Evolutionary conservation across 1,140 invertebrate genomes (phyloP).

Genomic region (Forficula auricularia): DNA sequence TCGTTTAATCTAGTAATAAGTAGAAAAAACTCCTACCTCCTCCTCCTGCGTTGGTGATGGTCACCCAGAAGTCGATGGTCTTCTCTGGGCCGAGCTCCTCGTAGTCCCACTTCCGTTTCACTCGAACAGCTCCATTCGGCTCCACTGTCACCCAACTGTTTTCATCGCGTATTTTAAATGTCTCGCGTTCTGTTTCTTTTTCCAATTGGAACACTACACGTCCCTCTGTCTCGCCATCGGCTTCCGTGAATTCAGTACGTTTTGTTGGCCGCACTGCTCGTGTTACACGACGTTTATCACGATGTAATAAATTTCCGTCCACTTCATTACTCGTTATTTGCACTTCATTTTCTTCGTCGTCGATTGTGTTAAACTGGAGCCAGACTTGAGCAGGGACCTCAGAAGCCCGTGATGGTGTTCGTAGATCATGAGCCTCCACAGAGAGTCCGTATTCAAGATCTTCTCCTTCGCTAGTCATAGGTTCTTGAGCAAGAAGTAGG

Average conservation of each 20-base stretch:
- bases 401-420: constrained; percentile 47
- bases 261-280: constrained; percentile 78
- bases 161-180: constrained; percentile 82
- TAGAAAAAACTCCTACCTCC: too few species aligned
- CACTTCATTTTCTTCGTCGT: constrained; percentile 28
- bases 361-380: constrained; percentile 48
- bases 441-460: constrained; percentile 44
- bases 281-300: constrained; percentile 63
- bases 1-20: too few species aligned
- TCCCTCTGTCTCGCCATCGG: constrained; percentile 73
- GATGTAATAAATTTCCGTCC: constrained; percentile 31
- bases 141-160: constrained; percentile 88
- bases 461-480: constrained; percentile 33
- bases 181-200: constrained; percentile 79
- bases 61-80: constrained; percentile 91
- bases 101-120: constrained; percentile 93
- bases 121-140: constrained; percentile 72
- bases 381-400: constrained; percentile 51
- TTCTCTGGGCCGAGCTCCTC: constrained; percentile 89
- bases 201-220: constrained; percentile 76
- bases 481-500: constrained; percentile 56
- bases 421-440: constrained; percentile 65
- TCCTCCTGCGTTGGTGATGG: constrained; percentile 64
- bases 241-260: constrained; percentile 77
- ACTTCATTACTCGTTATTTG: constrained; percentile 13